Percentiles rank a stretch among this genome's conserved stretches.
phyloP scores from a whole-genome alignment of 2,113 vertebrate genomes.

The Thamnaconus septentrionalis region DNA sequence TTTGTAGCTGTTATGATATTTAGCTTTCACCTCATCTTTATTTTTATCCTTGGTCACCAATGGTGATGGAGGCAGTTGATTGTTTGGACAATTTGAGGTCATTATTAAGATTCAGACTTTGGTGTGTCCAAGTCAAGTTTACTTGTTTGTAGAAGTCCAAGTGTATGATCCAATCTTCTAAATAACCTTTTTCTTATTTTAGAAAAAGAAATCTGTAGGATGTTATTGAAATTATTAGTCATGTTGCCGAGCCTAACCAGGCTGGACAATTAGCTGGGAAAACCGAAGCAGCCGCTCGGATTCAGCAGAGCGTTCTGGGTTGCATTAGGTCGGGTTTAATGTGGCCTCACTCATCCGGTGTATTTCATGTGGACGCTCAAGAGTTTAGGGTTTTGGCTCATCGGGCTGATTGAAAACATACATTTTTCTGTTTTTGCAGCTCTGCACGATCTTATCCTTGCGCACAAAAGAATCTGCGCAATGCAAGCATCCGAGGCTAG shows the following conservation, averaged over 20 bases:
- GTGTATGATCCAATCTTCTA: no score
- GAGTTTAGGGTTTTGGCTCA: constrained; percentile 53
- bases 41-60: no score
- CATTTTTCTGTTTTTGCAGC: background rate
- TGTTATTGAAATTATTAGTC: no score
- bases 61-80: no score
- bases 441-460: constrained; percentile 9
- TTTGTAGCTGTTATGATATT: background rate
- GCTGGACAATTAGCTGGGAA: constrained; percentile 29
- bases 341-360: constrained; percentile 29
- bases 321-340: constrained; percentile 56
- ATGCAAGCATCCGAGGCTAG: background rate
- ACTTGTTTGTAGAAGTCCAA: no score
- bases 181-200: no score
- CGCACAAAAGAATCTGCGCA: constrained; percentile 9
- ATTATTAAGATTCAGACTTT: background rate
- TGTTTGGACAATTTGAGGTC: no score
- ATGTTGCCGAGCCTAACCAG: background rate
- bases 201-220: no score
- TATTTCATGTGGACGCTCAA: constrained; percentile 45
- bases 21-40: no score
- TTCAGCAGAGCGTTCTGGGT: constrained; percentile 47
- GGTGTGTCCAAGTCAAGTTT: no score
- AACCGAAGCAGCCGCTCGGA: constrained; percentile 41
- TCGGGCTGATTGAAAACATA: constrained; percentile 54